phyloP scores from a whole-genome alignment of 2,888 invertebrate genomes.

The Nomada ruficornis region DNA sequence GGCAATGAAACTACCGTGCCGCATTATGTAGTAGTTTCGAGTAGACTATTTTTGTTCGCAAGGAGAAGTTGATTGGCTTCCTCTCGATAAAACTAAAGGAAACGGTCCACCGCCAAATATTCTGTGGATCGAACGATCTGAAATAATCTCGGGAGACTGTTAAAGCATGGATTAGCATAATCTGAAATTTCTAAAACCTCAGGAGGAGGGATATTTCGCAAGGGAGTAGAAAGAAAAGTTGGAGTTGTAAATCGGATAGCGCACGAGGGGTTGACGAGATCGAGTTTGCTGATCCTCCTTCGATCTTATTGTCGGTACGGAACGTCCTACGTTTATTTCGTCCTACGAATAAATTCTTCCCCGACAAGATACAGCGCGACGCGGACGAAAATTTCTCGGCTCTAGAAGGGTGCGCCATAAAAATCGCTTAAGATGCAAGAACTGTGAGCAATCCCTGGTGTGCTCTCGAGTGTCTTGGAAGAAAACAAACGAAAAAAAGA shows the following conservation, averaged over 20 bases:
- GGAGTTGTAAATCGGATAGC: neutral
- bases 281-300: conserved; percentile 41
- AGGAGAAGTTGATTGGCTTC: neutral
- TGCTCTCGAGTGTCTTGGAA: conserved; percentile 60
- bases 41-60: too few relatives aligned
- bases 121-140: conserved; percentile 1
- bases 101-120: neutral
- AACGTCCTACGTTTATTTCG: neutral
- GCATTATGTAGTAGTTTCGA: too few relatives aligned
- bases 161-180: conserved; percentile 56
- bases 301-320: neutral
- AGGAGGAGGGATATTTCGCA: neutral
- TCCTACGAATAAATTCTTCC: conserved; percentile 33
- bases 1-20: conserved; percentile 51
- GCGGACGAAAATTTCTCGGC: conserved; percentile 35
- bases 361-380: neutral
- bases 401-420: conserved; percentile 66
- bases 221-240: conserved; percentile 16
- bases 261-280: conserved; percentile 23
- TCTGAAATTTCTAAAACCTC: conserved; percentile 54
- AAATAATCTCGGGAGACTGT: conserved; percentile 39
- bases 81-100: neutral
- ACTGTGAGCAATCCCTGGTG: conserved; percentile 72
- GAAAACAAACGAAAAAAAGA: conserved; percentile 68
- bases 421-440: conserved; percentile 79